Evolutionary conservation across 2,797 vertebrate species (phyloP).

Genomic region (Vespertilio murinus): DNA sequence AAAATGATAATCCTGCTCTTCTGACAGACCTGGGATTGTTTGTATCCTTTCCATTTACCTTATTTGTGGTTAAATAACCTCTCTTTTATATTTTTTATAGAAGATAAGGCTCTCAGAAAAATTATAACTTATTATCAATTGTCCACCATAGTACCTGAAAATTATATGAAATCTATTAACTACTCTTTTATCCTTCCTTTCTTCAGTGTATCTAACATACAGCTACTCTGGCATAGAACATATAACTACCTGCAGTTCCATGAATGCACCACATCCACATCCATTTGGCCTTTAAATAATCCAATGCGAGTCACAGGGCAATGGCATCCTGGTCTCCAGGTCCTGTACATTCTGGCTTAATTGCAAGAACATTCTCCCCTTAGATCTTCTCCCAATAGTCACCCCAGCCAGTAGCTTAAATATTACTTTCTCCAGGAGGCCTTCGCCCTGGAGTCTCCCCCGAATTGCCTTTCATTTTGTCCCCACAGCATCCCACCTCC

Average conservation of each 20-base stretch:
- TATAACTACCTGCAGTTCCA: background rate
- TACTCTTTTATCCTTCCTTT: background rate
- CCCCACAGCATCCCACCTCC: accelerated
- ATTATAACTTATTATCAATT: background rate
- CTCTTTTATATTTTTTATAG: background rate
- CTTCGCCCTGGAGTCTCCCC: background rate
- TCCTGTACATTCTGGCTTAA: background rate
- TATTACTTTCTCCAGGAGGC: background rate
- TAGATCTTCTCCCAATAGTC: background rate
- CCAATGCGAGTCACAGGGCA: too few relatives aligned
- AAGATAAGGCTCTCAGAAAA: constrained; percentile 35
- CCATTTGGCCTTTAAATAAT: too few relatives aligned
- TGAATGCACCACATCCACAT: background rate
- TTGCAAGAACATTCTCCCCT: background rate
- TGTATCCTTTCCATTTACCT: constrained; percentile 30
- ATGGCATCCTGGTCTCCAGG: background rate
- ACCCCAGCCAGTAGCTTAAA: background rate
- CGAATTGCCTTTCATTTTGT: background rate
- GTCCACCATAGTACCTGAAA: background rate
- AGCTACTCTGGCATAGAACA: background rate
- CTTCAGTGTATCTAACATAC: background rate
- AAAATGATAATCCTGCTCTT: constrained; percentile 19
- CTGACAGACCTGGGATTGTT: background rate
- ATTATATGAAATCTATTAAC: background rate
- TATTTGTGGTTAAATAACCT: constrained; percentile 24